Evolutionary conservation across 2,113 vertebrate genomes (phyloP), one percentile per base, ranked within the genome.

Genomic region (Poecile atricapillus): DNA sequence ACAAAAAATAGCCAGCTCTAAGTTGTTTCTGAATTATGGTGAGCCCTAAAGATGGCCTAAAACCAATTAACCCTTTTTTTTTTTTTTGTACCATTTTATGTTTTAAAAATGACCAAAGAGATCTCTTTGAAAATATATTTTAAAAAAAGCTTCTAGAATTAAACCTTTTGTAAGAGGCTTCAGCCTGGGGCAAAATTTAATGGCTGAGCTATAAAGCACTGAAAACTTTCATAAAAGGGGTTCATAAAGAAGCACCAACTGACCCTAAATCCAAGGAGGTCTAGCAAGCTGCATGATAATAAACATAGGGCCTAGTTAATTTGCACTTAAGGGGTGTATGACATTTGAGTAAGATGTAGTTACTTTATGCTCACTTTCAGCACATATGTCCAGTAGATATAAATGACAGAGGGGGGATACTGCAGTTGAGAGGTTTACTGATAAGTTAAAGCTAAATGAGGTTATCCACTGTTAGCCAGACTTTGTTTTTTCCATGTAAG

Each of bases 231-330:
- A 95, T 96, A 95, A 92, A 92, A 96, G 77, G 83, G 82, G 86
- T 95, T 90, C 88, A 94, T 97, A 96, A 97, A 96, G 95, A 91
- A 94, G 90, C 82, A 94, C 63, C 90, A 95, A 89, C 90, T 95
- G 79, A 96, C 87, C 91, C 91, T 90, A 92, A 95, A 94, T 69
- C 58, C 55, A 69, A 94, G 85, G 85, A 95, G 87, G 75, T 92
- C 88, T 89, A 90, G 79, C 74, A 89, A 92, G 60, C 77, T 85
- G 28, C 33, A 10, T 76, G 76, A 74, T 77, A 87, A 92, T 95
- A 94, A 96, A 95, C 86, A 91, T 39, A 69, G 35, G n/a, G 15
- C 44, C 70, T 67, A 85, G 87, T 73, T 94, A 89, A 95, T 94
- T 87, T 95, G 93, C 88, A 91, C 80, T 93, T 80, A 87, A 78